Evolutionary conservation across 2,797 vertebrate genomes (phyloP).

Genomic region (Corythornis leucogaster): DNA sequence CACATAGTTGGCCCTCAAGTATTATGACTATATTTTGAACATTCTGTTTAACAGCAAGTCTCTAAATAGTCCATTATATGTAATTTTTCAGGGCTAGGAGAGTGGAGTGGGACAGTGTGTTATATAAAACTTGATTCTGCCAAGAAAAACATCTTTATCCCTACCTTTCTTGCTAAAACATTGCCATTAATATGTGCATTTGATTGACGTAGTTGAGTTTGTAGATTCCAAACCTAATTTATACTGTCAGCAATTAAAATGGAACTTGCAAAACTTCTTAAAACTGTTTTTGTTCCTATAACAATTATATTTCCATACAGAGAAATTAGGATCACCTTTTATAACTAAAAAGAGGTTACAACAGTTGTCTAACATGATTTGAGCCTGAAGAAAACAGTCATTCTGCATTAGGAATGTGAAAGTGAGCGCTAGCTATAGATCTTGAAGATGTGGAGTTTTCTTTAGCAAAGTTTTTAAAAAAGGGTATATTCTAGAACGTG

Average conservation of each 20-base stretch:
- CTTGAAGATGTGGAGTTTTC: background rate
- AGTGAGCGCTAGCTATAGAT: background rate
- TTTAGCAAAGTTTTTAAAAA: background rate
- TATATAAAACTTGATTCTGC: constrained; percentile 13
- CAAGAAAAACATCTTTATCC: constrained; percentile 5
- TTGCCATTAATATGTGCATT: background rate
- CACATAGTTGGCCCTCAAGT: background rate
- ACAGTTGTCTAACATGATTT: background rate
- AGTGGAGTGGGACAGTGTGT: background rate
- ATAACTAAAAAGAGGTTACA: accelerated
- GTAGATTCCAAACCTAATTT: background rate
- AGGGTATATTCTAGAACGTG: background rate
- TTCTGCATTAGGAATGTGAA: background rate
- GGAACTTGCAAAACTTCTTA: background rate
- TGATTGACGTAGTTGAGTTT: background rate
- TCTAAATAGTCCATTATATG: constrained; percentile 18
- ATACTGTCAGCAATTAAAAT: background rate
- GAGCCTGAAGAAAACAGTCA: background rate
- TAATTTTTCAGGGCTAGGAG: constrained; percentile 10
- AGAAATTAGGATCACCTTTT: background rate
- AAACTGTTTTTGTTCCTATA: background rate
- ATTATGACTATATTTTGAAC: constrained; percentile 28
- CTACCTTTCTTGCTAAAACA: background rate
- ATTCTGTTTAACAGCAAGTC: background rate
- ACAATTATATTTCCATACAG: background rate